Conservation (phyloP, 2,113 vertebrate species). For the Salvator merianae region DNA sequence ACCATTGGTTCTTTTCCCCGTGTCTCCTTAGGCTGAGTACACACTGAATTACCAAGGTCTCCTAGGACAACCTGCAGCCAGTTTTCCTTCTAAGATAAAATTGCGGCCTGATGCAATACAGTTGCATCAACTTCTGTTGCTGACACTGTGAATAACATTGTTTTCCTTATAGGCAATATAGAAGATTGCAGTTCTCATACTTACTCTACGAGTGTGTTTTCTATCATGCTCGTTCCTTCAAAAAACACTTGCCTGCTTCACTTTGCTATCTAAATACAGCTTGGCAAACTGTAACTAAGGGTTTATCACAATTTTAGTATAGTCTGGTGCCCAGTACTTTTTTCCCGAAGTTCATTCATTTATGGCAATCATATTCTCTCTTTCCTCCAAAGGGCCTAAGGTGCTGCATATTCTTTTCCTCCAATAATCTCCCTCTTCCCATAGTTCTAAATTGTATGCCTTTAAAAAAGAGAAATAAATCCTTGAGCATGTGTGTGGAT, state of each 20-base stretch:
- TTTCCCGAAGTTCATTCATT: not conserved
- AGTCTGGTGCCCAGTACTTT: not conserved
- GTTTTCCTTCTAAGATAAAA: constrained; percentile 60
- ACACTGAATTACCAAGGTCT: constrained; percentile 61
- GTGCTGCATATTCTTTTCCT: no score
- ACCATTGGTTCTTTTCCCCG: constrained; percentile 18
- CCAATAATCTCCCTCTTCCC: not conserved
- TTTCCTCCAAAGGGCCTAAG: no score
- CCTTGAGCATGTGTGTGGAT: not conserved
- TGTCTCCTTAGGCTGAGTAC: constrained; percentile 49
- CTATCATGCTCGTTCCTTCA: not conserved
- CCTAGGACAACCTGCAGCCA: constrained; percentile 57
- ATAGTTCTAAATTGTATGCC: not conserved
- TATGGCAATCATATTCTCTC: no score
- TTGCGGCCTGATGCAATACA: constrained; percentile 54
- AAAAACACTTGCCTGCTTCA: not conserved
- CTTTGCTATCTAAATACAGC: not conserved
- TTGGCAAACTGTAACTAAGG: not conserved
- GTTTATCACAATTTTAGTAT: not conserved
- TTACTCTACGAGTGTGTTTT: constrained; percentile 33
- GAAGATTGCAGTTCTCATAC: constrained; percentile 12
- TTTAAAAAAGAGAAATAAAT: not conserved
- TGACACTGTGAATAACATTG: constrained; percentile 58
- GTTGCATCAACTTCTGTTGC: constrained; percentile 57
- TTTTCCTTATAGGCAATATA: constrained; percentile 60